Evolutionary conservation across 2,888 invertebrate species (phyloP).

Genomic region (Aspidiotus rigidus): DNA sequence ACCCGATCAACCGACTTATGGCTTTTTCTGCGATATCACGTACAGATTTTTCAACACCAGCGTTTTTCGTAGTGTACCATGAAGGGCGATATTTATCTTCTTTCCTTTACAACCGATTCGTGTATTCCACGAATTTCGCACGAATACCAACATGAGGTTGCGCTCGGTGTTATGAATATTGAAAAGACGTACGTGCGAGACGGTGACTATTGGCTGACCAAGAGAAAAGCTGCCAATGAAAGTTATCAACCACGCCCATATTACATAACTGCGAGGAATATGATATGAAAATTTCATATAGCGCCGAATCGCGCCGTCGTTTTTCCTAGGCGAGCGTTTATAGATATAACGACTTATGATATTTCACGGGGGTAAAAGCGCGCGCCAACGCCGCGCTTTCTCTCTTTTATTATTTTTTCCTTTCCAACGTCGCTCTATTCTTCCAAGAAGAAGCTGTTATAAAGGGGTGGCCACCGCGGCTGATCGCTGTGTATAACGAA

Average conservation of each 20-base stretch:
- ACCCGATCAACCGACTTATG: too few relatives aligned
- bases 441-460: neutral
- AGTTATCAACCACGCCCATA: conserved; percentile 25
- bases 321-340: neutral
- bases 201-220: neutral
- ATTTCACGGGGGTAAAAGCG: neutral
- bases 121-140: neutral
- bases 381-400: neutral
- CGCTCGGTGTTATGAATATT: neutral
- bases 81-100: neutral
- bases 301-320: conserved; percentile 12
- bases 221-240: conserved; percentile 14
- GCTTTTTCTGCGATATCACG: too few relatives aligned
- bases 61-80: too few relatives aligned
- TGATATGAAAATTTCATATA: conserved; percentile 27
- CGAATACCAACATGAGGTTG: neutral
- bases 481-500: neutral
- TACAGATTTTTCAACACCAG: too few relatives aligned
- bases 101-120: neutral
- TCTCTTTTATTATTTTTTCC: neutral
- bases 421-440: neutral
- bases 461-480: conserved; percentile 6
- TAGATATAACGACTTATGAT: neutral
- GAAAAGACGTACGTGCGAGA: neutral
- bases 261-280: conserved; percentile 23